Base-by-base conservation (phyloP, 2,797 vertebrate species). In the Cyclura pinguis region DNA sequence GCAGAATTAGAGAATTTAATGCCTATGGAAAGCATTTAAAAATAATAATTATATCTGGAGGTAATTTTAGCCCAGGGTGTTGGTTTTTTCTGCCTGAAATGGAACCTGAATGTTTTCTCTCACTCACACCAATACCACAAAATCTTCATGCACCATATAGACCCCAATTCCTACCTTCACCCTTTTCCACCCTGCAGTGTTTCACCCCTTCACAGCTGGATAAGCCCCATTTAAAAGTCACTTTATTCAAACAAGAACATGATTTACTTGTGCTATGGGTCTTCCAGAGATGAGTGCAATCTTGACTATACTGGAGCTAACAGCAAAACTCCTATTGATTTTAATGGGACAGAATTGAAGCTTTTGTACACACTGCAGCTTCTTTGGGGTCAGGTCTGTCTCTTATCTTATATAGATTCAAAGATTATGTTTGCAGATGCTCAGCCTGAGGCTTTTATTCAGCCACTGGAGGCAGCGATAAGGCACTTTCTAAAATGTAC, bases 341-440 rank as follows among this genome's bases (percentile, higher is more conserved):
- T 67, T 32, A n/a, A 47, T 59, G 20, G 29, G 18, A n/a, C 50
- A 72, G 62, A n/a, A 42, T 80, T 78, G 72, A 10, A 90, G 4
- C 16, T n/a, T 10, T 59, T 29, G 32, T 52, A 1, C 12, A 64
- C 52, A 42, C 27, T 47, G 12, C 22, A 67, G 80, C 62, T 32
- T 76, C 2, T 86, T 76, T 74, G 78, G 69, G 57, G 24, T 52
- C 57, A 55, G 24, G 29, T 9, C 32, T 12, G 52, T 81, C 52
- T 77, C 59, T 76, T 76, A 47, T 12, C 80, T 87, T 69, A 55
- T 42, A n/a, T 10, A 83, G 80, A 69, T 5, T 76, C 50, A 77
- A 90, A 87, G 47, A 76, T 90, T 87, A 62, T 52, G 32, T 50
- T 77, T 83, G 69, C 69, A 76, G 74, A 76, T 83, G n/a, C 6